Conservation (phyloP, 2,888 invertebrate genomes). For the Mesorhabditis belari region DNA sequence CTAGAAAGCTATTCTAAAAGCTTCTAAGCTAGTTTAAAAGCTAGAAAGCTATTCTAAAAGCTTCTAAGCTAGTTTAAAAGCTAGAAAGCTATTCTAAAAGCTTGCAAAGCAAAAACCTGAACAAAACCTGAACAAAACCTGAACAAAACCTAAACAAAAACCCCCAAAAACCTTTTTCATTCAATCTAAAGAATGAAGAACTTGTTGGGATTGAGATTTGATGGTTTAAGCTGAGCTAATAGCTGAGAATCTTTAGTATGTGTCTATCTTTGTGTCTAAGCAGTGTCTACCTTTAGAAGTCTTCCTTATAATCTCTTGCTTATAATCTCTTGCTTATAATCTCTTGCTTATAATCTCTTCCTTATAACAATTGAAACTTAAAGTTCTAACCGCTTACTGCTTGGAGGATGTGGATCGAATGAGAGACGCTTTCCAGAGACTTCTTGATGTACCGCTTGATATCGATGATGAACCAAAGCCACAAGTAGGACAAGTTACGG, state of each 20-base stretch:
- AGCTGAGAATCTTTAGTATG: background rate
- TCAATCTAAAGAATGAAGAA: conserved; percentile 69
- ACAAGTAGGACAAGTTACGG: background rate
- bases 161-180: conserved; percentile 52
- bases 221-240: background rate
- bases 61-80: too few relatives aligned
- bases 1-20: too few relatives aligned
- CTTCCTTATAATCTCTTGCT: too few relatives aligned
- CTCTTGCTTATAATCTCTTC: too few relatives aligned
- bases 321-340: too few relatives aligned
- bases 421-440: conserved; percentile 79
- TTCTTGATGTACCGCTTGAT: conserved; percentile 79
- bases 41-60: too few relatives aligned
- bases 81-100: too few relatives aligned
- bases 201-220: too few relatives aligned
- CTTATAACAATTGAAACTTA: background rate
- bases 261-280: too few relatives aligned
- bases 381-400: conserved; percentile 61
- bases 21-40: too few relatives aligned
- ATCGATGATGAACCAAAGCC: conserved; percentile 65
- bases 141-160: background rate
- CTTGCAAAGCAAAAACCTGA: background rate
- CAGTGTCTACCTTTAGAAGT: too few relatives aligned
- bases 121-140: background rate
- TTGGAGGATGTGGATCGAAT: conserved; percentile 70